Evolutionary conservation across 2,797 vertebrate genomes (phyloP).

Genomic region (Chromobotia macracanthus): DNA sequence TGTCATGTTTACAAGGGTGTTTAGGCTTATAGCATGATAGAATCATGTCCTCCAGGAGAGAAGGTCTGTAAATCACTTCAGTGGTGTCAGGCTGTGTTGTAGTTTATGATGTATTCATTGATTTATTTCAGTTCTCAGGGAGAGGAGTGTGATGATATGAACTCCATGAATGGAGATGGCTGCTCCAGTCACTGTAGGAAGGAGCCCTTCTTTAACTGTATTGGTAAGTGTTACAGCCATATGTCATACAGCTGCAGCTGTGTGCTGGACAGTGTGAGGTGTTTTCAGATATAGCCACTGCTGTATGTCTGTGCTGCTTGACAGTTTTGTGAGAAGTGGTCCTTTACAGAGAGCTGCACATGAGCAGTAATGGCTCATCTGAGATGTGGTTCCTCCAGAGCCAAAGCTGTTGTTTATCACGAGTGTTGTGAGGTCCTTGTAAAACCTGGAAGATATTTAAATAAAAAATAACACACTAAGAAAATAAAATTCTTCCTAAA

Average conservation of each 20-base stretch:
- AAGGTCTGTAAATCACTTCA: background rate
- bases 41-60: slow-evolving; percentile 8
- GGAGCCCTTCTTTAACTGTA: slow-evolving; percentile 92
- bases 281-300: background rate
- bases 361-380: slow-evolving; percentile 23
- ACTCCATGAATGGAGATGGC: slow-evolving; percentile 91
- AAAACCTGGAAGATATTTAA: slow-evolving; percentile 68
- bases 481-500: slow-evolving; percentile 63
- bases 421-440: slow-evolving; percentile 59
- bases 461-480: slow-evolving; percentile 57
- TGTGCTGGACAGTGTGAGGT: background rate
- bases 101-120: slow-evolving; percentile 34
- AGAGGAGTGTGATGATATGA: slow-evolving; percentile 96
- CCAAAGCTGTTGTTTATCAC: slow-evolving; percentile 59
- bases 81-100: background rate
- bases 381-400: slow-evolving; percentile 21
- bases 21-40: background rate
- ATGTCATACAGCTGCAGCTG: background rate
- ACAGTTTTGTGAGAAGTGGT: slow-evolving; percentile 17
- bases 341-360: background rate
- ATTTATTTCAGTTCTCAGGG: slow-evolving; percentile 80
- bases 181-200: slow-evolving; percentile 93
- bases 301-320: background rate
- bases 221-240: slow-evolving; percentile 81
- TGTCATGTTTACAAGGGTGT: background rate